phyloP scores from a whole-genome alignment of 2,113 vertebrate genomes.

The Sarotherodon lohbergeri region DNA sequence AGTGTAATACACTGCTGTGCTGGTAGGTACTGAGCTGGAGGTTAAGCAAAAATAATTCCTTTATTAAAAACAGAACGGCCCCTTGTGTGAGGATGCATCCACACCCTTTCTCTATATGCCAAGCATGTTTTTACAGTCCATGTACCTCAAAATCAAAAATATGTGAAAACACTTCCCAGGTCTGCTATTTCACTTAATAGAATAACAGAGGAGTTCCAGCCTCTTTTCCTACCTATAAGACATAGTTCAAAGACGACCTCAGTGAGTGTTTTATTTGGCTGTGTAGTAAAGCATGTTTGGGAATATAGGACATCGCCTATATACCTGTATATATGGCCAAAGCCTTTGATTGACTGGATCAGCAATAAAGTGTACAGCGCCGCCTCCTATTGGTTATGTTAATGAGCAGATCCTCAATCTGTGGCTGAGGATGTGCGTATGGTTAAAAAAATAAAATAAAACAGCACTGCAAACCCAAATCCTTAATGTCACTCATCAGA shows the following conservation, averaged over 20 bases:
- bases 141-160: background rate
- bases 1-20: background rate
- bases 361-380: background rate
- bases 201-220: constrained; percentile 37
- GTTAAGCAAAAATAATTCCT: background rate
- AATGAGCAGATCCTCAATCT: background rate
- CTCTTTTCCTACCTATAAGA: constrained; percentile 10
- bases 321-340: background rate
- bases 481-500: background rate
- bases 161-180: background rate
- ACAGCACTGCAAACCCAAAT: constrained; percentile 8
- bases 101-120: background rate
- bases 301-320: background rate
- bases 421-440: background rate
- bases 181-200: background rate
- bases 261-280: constrained; percentile 27
- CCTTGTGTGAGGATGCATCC: background rate
- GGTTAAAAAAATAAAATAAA: background rate
- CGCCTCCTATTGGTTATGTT: background rate
- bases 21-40: background rate
- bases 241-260: background rate
- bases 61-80: background rate
- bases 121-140: constrained; percentile 10
- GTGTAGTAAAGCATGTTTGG: constrained; percentile 22
- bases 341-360: background rate